Conservation (phyloP, 2,113 vertebrate species). For the Plecturocebus donacophilus region DNA sequence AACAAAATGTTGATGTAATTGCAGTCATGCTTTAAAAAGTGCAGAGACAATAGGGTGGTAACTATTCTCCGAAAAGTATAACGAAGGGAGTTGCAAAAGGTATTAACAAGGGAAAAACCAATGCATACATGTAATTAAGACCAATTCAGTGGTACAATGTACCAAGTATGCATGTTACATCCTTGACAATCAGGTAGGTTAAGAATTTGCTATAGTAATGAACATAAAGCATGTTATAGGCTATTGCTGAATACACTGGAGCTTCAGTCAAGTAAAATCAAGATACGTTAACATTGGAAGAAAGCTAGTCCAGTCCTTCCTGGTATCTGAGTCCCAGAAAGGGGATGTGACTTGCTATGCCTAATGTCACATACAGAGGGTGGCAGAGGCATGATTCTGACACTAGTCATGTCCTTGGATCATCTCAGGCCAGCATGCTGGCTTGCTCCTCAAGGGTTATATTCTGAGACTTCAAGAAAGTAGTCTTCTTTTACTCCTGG, state of each 20-base stretch:
- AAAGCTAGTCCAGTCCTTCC: not conserved
- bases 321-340: not conserved
- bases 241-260: not conserved
- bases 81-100: conserved; percentile 47
- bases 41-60: not conserved
- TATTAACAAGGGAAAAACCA: conserved; percentile 46
- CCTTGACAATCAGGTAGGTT: conserved; percentile 14
- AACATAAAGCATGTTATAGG: not conserved
- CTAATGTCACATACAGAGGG: not conserved
- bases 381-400: not conserved
- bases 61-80: conserved; percentile 42
- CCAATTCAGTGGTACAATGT: conserved; percentile 8
- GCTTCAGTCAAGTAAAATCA: not conserved
- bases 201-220: not conserved
- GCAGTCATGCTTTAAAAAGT: not conserved
- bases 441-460: not conserved
- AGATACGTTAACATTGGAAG: not conserved
- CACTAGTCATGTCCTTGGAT: not conserved
- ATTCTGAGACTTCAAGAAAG: not conserved
- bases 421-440: not conserved
- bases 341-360: not conserved
- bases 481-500: not conserved
- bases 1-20: conserved; percentile 13
- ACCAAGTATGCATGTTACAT: not conserved
- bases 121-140: conserved; percentile 43